Conservation (phyloP, 1,140 invertebrate species). For the Macrostomum lignano region DNA sequence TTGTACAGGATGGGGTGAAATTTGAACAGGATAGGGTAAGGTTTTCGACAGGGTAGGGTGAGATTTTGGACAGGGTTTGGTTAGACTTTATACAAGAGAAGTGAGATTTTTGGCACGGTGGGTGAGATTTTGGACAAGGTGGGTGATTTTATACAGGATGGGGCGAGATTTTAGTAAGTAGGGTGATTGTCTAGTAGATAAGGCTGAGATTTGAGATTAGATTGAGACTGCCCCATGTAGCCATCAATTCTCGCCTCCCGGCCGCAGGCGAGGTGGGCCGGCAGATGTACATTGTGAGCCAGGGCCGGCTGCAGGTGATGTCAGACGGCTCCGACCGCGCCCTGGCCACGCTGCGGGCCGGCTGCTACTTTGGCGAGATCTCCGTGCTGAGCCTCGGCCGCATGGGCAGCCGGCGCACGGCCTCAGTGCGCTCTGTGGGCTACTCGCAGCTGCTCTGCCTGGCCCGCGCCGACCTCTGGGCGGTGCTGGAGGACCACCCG, state of each 20-base stretch:
- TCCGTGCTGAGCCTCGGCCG: slow-evolving; percentile 74
- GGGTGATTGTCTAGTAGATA: no score
- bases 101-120: slow-evolving; percentile 7
- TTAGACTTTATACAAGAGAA: no score
- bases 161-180: no score
- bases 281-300: slow-evolving; percentile 82
- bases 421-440: slow-evolving; percentile 55
- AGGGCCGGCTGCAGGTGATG: slow-evolving; percentile 52
- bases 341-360: slow-evolving; percentile 54
- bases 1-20: no score
- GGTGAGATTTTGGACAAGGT: no score
- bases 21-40: no score
- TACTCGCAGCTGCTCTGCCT: slow-evolving; percentile 75
- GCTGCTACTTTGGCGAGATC: slow-evolving; percentile 54
- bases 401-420: slow-evolving; percentile 60
- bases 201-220: no score
- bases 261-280: slow-evolving; percentile 32
- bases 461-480: slow-evolving; percentile 59
- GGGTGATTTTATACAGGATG: no score
- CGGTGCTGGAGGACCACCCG: slow-evolving; percentile 61
- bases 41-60: no score
- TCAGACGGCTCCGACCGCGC: slow-evolving; percentile 53
- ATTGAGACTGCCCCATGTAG: no score
- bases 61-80: no score
- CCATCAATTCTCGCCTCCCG: no score